Conservation (phyloP, 2,888 invertebrate species). For the Amphimallon solstitiale region DNA sequence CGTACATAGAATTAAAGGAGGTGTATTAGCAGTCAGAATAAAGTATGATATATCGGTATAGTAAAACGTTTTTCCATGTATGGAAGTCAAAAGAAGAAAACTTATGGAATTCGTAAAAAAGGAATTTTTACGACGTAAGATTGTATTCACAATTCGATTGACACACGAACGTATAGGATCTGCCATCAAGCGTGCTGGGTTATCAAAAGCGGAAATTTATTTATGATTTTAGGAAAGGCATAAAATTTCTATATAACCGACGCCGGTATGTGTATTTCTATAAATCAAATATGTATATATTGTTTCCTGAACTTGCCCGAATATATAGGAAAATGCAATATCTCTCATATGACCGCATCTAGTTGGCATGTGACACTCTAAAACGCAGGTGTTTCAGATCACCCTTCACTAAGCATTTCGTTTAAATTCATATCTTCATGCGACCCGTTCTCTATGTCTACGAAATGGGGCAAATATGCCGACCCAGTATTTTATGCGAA, state of each 20-base stretch:
- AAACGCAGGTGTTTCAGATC: conserved; percentile 50
- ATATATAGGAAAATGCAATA: conserved; percentile 43
- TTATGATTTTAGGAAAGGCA: conserved; percentile 25
- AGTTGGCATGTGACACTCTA: conserved; percentile 48
- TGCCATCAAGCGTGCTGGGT: conserved; percentile 24
- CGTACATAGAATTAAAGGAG: too few relatives aligned
- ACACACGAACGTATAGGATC: conserved; percentile 16
- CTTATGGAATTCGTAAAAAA: conserved; percentile 22
- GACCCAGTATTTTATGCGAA: conserved; percentile 41
- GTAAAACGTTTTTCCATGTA: too few relatives aligned
- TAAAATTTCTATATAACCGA: conserved; percentile 24
- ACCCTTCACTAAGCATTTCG: conserved; percentile 47
- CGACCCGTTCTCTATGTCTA: conserved; percentile 33
- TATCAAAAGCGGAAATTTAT: conserved; percentile 30
- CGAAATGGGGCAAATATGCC: conserved; percentile 45
- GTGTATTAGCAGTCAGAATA: too few relatives aligned
- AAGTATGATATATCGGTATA: too few relatives aligned
- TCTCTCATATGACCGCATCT: conserved; percentile 47
- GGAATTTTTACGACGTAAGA: conserved; percentile 24
- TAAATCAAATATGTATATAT: conserved; percentile 36
- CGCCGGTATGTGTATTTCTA: conserved; percentile 29
- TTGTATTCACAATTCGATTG: conserved; percentile 33
- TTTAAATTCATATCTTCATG: conserved; percentile 53
- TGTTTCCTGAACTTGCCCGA: conserved; percentile 27
- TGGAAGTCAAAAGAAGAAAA: not conserved